Evolutionary conservation across 2,888 invertebrate species (phyloP), one percentile per base, ranked within the genome.

Genomic region (Caenorhabditis sp.): DNA sequence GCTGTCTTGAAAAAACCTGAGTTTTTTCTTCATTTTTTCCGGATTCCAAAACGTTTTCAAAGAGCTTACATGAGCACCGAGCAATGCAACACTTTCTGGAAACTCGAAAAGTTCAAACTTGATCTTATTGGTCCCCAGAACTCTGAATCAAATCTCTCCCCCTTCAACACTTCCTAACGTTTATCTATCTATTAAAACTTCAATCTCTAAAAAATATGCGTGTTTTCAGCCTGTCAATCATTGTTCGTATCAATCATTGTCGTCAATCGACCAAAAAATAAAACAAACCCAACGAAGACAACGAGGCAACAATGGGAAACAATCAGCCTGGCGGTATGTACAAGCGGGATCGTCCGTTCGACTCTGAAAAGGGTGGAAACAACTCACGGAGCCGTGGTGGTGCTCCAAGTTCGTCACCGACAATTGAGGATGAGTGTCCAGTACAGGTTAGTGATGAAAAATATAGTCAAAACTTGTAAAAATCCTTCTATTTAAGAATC

Each of bases 351-450:
- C 87, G 91, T 7, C 88, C 89, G 26, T 85, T 84, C 63, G 90
- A 90, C 47, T 79, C 64, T 59, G 83, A 81, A 47, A 73, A 74
- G 74, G 61, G 80, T 12, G 58, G 68, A 51, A 68, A 44, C 19
- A 44, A 59, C 38, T 69, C 51, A 28, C 54, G 26, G 16, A 66
- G 68, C n/a, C 73, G 59, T 3, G n/a, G 22, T 19, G 79, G 70
- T 10, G 51, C 41, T n/a, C 64, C 69, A 22, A 74, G 70, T 7
- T 70, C 73, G 10, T 77, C 83, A 24, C 83, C 83, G 19, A 26
- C 63, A n/a, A 56, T 44, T 59, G 79, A 92, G 63, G 92, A 92
- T 84, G 92, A 91, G 19, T 92, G 91, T 51, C 92, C 92, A 28
- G 91, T 92, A 28, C 91, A 91, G 85, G 90, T 91, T 26, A 22